Evolutionary conservation across 2,888 invertebrate genomes (phyloP).

Genomic region (Phlogophora meticulosa): DNA sequence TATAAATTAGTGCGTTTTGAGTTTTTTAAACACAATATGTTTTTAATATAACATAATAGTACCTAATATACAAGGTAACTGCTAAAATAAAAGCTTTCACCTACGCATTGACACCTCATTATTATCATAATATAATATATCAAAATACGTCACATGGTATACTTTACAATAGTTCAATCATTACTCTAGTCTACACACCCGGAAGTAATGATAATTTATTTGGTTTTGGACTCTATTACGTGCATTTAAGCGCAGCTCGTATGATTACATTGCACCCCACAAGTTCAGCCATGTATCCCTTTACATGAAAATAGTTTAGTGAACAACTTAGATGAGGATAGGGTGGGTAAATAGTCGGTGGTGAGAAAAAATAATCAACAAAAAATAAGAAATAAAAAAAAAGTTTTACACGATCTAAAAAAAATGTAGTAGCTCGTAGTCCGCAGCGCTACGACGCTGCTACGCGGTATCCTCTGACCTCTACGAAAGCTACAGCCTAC

Average conservation of each 20-base stretch:
- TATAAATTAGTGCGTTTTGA: background rate
- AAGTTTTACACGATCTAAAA: background rate
- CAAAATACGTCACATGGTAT: background rate
- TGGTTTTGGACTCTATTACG: slow-evolving; percentile 10
- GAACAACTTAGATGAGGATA: background rate
- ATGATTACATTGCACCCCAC: slow-evolving; percentile 13
- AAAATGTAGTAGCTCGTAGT: slow-evolving; percentile 23
- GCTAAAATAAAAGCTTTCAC: background rate
- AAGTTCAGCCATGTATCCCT: slow-evolving; percentile 42
- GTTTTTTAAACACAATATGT: too few species aligned
- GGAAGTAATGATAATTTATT: slow-evolving; percentile 9
- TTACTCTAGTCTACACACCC: background rate
- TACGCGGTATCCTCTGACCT: background rate
- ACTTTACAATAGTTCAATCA: slow-evolving; percentile 5
- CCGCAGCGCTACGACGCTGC: slow-evolving; percentile 49
- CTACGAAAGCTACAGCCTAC: slow-evolving; percentile 1
- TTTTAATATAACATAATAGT: too few species aligned
- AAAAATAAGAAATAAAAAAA: background rate
- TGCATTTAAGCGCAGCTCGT: background rate
- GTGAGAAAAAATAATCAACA: too few species aligned
- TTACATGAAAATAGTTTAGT: slow-evolving; percentile 28
- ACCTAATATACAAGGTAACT: too few species aligned
- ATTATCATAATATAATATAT: too few species aligned
- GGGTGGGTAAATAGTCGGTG: too few species aligned
- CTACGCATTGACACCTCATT: background rate